A percentile compares a stretch with the other conserved stretches of the same genome.
Conservation (phyloP, 2,888 invertebrate genomes). For the Melolontha melolontha region DNA sequence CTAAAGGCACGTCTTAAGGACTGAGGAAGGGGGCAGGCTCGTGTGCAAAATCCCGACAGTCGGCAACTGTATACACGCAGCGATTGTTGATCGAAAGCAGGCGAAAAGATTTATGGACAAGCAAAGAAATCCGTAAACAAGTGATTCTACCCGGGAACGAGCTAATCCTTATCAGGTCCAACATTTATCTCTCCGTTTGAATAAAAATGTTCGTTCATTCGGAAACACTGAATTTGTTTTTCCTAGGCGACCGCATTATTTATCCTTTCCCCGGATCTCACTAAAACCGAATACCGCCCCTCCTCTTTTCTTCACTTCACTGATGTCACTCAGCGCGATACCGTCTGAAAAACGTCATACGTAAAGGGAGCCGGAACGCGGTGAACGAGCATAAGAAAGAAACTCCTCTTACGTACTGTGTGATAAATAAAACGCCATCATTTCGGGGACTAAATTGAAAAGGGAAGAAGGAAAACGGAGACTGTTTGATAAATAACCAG, state of each 20-base stretch:
- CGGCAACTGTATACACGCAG: neutral
- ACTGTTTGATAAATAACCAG: conserved; percentile 22
- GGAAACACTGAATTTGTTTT: conserved; percentile 38
- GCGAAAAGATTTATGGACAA: conserved; percentile 37
- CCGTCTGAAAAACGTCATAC: conserved; percentile 4
- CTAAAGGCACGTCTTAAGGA: neutral
- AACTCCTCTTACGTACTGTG: conserved; percentile 13
- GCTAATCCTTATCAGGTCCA: conserved; percentile 39
- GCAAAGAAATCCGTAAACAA: conserved; percentile 39
- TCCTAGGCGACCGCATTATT: conserved; percentile 10
- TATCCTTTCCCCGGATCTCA: conserved; percentile 15
- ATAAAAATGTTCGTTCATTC: conserved; percentile 32
- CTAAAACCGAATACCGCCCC: neutral
- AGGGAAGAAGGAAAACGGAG: conserved; percentile 9
- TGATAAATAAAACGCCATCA: conserved; percentile 27
- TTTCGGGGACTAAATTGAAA: conserved; percentile 22
- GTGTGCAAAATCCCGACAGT: conserved; percentile 3
- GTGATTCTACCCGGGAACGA: conserved; percentile 30
- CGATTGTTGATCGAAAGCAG: conserved; percentile 28
- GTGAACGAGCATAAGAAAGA: conserved; percentile 3
- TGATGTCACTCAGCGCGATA: neutral
- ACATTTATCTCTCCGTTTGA: conserved; percentile 40
- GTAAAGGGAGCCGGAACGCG: conserved; percentile 1
- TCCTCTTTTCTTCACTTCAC: conserved; percentile 8
- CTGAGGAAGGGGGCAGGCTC: neutral